Percentiles rank a stretch among this genome's conserved stretches.
Conservation (phyloP, 2,113 vertebrate species). For the Pachycephala philippinensis region DNA sequence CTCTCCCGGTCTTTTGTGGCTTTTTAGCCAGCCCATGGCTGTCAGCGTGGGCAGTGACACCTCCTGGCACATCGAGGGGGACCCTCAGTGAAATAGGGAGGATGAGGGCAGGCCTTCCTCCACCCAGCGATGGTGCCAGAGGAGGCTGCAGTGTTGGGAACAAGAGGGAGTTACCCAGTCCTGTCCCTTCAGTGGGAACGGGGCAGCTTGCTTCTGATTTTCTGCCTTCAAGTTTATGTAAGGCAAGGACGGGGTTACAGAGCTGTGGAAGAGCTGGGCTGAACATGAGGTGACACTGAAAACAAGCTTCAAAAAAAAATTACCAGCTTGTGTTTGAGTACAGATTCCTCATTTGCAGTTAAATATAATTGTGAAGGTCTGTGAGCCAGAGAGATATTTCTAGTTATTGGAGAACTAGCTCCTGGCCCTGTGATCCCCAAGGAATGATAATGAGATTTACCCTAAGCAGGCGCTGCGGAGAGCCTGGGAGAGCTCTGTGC, state of each 20-base stretch:
- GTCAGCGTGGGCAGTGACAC: neutral
- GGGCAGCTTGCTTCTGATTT: neutral
- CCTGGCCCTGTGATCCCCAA: slow-evolving; percentile 46
- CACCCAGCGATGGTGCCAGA: accelerated
- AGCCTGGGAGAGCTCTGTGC: neutral
- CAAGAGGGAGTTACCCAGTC: neutral
- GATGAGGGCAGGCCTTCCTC: neutral
- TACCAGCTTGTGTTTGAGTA: slow-evolving; percentile 53
- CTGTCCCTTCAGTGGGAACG: neutral
- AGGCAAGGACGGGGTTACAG: neutral
- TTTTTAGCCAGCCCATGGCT: neutral
- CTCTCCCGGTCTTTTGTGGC: neutral
- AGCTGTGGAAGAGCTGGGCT: slow-evolving; percentile 1
- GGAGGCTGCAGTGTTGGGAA: neutral
- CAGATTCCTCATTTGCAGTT: slow-evolving; percentile 61
- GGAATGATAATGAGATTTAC: slow-evolving; percentile 60
- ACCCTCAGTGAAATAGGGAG: neutral
- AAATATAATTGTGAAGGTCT: slow-evolving; percentile 61
- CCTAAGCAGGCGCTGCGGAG: neutral
- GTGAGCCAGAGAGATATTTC: slow-evolving; percentile 53
- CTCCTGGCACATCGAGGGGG: accelerated
- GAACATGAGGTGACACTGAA: slow-evolving; percentile 15
- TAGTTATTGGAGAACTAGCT: slow-evolving; percentile 41
- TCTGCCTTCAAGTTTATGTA: neutral
- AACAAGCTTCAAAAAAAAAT: slow-evolving; percentile 33